Evolutionary conservation across 2,888 invertebrate genomes (phyloP), one percentile per base, ranked within the genome.

Genomic region (Acleris literana): DNA sequence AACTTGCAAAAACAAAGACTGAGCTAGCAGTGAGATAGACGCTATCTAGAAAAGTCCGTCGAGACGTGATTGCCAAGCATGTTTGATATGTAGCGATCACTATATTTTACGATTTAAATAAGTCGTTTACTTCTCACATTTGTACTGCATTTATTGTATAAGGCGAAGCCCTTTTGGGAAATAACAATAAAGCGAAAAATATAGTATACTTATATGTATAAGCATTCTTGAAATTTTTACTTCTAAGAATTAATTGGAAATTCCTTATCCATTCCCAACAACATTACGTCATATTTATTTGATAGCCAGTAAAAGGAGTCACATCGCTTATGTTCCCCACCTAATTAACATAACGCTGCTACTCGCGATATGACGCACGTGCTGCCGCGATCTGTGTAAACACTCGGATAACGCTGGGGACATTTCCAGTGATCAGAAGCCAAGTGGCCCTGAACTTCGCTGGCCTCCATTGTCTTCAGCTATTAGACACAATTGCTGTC

Each of bases 371-470:
- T 77, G 82, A 83, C 82, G 80, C 80, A 81, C 75, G 73, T 77
- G 76, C 69, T 73, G 64, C 66, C 72, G 76, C 76, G 75, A 76
- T 75, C 76, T 76, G 74, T 78, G 78, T 74, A 80, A 82, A 81
- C 78, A 79, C 78, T 72, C 76, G 75, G 72, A 76, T 74, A 80
- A 79, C 76, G 80, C 74, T n/a, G 49, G 74, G 80, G 76, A 77
- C 79, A 69, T 77, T 78, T 78, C 68, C 70, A 76, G 69, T 77
- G 75, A 78, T 75, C 68, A 75, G 74, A 44, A 63, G 62, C 17
- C 46, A 17, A 65, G 70, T 81, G 86, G 72, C 90, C 88, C 74
- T 89, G 88, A 90, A 85, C 88, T 76, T 39, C 76, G 5, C 43
- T 71, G 80, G 80, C 82, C 84, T 82, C 81, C 77, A 80, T 76